Percentiles rank a stretch among this genome's conserved stretches.
phyloP scores from a whole-genome alignment of 2,113 vertebrate species.

The Hippocampus abdominalis region DNA sequence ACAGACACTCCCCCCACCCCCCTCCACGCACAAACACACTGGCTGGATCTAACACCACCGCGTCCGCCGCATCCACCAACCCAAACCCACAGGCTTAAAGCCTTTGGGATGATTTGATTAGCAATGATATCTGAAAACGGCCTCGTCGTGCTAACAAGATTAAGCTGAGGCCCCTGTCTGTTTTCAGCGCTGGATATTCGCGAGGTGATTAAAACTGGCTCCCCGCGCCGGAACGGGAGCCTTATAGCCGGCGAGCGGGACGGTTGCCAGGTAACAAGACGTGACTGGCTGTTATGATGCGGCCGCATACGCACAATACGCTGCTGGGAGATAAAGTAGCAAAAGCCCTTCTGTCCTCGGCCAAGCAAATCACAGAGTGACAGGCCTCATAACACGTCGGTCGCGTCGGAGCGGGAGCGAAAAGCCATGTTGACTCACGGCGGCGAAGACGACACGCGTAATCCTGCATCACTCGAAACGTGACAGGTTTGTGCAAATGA shows the following conservation, averaged over 20 bases:
- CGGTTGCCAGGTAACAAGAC: constrained; percentile 82
- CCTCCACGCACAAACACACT: constrained; percentile 40
- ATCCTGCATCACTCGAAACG: neutral
- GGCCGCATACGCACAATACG: constrained; percentile 39
- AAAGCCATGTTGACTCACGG: neutral
- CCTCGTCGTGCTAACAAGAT: constrained; percentile 86
- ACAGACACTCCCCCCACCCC: constrained; percentile 37
- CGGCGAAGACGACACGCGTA: neutral
- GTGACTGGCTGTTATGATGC: constrained; percentile 66
- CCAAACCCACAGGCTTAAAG: constrained; percentile 53
- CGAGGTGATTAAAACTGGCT: constrained; percentile 78
- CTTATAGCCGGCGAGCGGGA: constrained; percentile 67
- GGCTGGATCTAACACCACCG: constrained; percentile 23
- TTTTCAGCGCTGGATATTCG: constrained; percentile 78
- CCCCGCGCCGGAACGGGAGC: constrained; percentile 70
- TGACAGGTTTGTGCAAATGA: neutral
- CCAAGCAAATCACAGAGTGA: constrained; percentile 41
- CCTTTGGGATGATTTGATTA: constrained; percentile 84
- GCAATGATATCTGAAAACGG: constrained; percentile 84
- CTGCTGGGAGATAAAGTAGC: constrained; percentile 34
- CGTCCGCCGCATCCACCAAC: constrained; percentile 14
- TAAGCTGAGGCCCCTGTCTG: constrained; percentile 80
- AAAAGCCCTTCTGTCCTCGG: constrained; percentile 28
- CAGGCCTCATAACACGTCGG: constrained; percentile 6
- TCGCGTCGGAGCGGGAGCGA: neutral